Conservation (phyloP, 2,113 vertebrate genomes). For the Mus spicilegus region DNA sequence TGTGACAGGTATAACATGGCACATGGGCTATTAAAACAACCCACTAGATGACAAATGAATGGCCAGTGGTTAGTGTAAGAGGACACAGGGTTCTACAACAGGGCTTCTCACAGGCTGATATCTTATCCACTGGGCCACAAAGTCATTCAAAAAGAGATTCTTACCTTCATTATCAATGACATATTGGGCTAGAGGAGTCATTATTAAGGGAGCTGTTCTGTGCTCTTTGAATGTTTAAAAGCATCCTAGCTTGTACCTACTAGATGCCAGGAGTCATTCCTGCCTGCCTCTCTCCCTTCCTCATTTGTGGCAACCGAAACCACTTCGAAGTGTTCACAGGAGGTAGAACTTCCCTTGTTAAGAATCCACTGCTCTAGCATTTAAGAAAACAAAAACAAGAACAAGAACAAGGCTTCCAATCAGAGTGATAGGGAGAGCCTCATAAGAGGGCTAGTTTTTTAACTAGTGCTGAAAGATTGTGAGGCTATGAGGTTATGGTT, state of each 20-base stretch:
- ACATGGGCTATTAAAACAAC: neutral
- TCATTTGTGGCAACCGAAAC: neutral
- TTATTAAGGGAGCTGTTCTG: neutral
- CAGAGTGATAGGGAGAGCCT: neutral
- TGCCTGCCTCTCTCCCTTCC: neutral
- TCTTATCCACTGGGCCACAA: neutral
- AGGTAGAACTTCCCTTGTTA: neutral
- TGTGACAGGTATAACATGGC: neutral
- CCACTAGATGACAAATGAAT: neutral
- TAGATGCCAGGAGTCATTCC: neutral
- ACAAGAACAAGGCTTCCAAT: neutral
- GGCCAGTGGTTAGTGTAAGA: neutral
- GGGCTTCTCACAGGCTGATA: neutral
- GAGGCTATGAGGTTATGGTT: neutral
- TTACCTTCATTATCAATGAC: neutral
- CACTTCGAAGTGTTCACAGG: neutral
- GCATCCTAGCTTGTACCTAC: neutral
- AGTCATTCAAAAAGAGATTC: neutral
- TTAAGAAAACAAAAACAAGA: too few relatives aligned
- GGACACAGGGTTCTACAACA: neutral
- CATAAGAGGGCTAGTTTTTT: constrained; percentile 6
- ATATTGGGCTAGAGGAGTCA: neutral
- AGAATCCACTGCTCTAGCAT: constrained; percentile 32
- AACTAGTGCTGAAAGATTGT: neutral
- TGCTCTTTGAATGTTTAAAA: neutral